phyloP scores from a whole-genome alignment of 2,113 vertebrate genomes.

The Acanthochromis polyacanthus region DNA sequence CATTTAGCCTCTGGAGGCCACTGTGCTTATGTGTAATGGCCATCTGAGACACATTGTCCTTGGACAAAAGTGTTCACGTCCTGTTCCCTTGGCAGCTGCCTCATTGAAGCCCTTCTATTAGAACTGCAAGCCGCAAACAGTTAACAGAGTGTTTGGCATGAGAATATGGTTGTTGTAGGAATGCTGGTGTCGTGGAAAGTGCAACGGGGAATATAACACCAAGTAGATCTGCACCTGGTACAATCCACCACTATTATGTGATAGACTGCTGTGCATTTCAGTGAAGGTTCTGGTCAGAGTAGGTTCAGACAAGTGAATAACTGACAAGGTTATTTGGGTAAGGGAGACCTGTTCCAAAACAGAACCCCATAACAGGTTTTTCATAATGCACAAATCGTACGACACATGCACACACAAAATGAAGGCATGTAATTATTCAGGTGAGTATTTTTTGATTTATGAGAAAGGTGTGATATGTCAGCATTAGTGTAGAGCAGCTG shows the following conservation, averaged over 20 bases:
- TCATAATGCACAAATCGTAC: background rate
- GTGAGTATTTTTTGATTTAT: conserved; percentile 32
- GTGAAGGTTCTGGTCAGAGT: conserved; percentile 72
- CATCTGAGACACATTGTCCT: conserved; percentile 65
- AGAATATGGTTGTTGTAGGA: conserved; percentile 78
- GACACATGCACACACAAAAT: background rate
- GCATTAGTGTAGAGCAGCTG: conserved; percentile 18
- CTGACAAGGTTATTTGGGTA: conserved; percentile 31
- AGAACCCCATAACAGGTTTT: conserved; percentile 22
- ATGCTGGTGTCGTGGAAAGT: conserved; percentile 60
- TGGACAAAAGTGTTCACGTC: conserved; percentile 52
- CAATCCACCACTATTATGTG: conserved; percentile 41
- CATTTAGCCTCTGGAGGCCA: conserved; percentile 65
- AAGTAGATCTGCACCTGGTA: conserved; percentile 82
- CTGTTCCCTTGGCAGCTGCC: conserved; percentile 68
- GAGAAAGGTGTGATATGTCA: conserved; percentile 29
- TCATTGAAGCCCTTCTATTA: conserved; percentile 54
- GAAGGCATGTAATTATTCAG: conserved; percentile 22
- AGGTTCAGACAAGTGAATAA: conserved; percentile 24
- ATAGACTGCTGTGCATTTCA: conserved; percentile 37
- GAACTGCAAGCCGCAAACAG: conserved; percentile 80
- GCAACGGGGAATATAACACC: conserved; percentile 70
- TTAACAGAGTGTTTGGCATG: conserved; percentile 81
- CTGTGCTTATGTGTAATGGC: conserved; percentile 39
- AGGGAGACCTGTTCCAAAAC: conserved; percentile 30